These are phyloP conservation scores for Ellobium chinense DNA, from an alignment of 2,888 invertebrate species.

Conservation along the genomic window DNA sequence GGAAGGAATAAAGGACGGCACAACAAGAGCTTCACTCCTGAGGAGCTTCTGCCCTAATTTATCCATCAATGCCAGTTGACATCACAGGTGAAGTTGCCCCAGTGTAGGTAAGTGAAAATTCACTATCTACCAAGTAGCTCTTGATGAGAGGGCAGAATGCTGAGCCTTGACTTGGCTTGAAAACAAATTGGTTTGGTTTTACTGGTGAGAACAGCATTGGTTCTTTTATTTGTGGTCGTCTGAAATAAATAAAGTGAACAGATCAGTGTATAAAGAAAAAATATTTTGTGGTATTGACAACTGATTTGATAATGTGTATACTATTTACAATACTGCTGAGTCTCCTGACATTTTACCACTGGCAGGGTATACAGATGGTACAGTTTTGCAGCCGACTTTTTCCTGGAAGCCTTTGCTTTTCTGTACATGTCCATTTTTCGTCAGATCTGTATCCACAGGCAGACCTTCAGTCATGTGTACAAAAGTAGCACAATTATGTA, in stretches of 20 bases:
- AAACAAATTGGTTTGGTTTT: constrained; percentile 65
- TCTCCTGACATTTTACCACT: too few species aligned
- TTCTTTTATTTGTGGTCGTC: constrained; percentile 66
- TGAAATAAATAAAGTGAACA: constrained; percentile 31
- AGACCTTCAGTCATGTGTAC: too few species aligned
- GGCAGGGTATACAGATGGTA: too few species aligned
- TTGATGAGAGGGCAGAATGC: constrained; percentile 70
- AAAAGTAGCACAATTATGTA: too few species aligned
- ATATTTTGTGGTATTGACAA: not conserved
- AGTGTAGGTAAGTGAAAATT: constrained; percentile 20
- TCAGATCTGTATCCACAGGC: too few species aligned
- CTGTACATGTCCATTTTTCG: too few species aligned
- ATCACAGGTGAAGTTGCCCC: constrained; percentile 17
- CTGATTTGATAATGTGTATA: too few species aligned
- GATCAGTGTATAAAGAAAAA: not conserved
- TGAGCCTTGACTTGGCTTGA: constrained; percentile 69
- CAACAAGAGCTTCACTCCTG: too few species aligned
- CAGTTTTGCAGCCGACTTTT: too few species aligned
- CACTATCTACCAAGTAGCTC: constrained; percentile 50
- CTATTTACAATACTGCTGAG: too few species aligned
- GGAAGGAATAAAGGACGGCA: too few species aligned
- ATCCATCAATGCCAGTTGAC: constrained; percentile 30
- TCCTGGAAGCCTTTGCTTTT: too few species aligned
- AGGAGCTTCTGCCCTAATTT: not conserved
- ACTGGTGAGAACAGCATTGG: constrained; percentile 67